Conservation (phyloP, 2,113 vertebrate genomes). For the Paradisaea rubra region DNA sequence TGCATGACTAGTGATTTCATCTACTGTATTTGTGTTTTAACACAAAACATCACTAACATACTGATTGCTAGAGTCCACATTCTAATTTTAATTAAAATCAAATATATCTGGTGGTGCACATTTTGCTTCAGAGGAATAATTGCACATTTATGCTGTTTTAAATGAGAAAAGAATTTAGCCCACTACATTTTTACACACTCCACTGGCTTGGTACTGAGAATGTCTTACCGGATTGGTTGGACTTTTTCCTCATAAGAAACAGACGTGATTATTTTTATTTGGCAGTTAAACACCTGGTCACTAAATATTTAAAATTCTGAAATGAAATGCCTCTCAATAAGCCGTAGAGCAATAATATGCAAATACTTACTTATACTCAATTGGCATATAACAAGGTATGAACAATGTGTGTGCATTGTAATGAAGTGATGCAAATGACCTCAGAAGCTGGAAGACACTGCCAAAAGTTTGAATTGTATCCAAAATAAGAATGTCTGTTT, state of each 20-base stretch:
- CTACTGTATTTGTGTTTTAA: background rate
- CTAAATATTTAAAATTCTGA: slow-evolving; percentile 62
- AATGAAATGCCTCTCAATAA: slow-evolving; percentile 56
- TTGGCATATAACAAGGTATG: slow-evolving; percentile 27
- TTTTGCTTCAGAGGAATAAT: slow-evolving; percentile 3
- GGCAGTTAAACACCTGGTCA: slow-evolving; percentile 43
- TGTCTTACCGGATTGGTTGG: background rate
- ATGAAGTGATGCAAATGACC: slow-evolving; percentile 44
- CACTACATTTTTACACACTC: background rate
- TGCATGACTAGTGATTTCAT: background rate
- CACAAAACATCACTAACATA: background rate
- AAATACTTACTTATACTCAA: slow-evolving; percentile 38
- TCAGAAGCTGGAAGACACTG: slow-evolving; percentile 36
- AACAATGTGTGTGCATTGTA: slow-evolving; percentile 32
- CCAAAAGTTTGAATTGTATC: slow-evolving; percentile 50
- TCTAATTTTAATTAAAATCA: slow-evolving; percentile 4
- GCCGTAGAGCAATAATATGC: background rate
- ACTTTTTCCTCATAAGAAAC: slow-evolving; percentile 18
- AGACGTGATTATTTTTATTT: slow-evolving; percentile 1
- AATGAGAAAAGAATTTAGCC: slow-evolving; percentile 11
- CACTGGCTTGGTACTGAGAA: background rate
- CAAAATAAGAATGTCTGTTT: slow-evolving; percentile 48
- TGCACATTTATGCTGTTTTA: background rate
- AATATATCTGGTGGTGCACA: background rate
- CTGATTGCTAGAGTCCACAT: background rate